These are phyloP conservation scores for Neoniphon sammara DNA, from an alignment of 2,797 vertebrate genomes.

Conservation along the genomic window DNA sequence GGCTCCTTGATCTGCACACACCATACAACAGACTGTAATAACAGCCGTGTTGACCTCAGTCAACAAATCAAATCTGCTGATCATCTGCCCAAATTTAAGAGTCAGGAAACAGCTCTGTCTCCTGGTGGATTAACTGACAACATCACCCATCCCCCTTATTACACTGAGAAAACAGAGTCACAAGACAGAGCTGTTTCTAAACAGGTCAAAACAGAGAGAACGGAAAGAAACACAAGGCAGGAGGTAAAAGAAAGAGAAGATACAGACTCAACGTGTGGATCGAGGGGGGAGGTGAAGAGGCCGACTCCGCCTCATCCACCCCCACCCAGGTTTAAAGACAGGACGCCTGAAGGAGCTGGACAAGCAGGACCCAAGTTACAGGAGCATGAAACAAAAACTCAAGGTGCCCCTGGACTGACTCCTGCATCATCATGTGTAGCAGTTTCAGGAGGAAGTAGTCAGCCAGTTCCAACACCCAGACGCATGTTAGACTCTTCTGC, in stretches of 20 bases:
- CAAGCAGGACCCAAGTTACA: not conserved
- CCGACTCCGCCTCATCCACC: constrained; percentile 3
- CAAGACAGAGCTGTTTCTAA: constrained; percentile 36
- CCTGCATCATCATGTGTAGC: not conserved
- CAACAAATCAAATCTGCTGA: constrained; percentile 6
- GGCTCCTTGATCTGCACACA: constrained; percentile 60
- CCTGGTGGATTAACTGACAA: constrained; percentile 35
- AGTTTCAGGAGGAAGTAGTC: constrained; percentile 21
- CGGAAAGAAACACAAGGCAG: not conserved
- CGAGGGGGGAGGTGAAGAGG: not conserved
- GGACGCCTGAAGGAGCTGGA: not conserved
- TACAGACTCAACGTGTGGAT: not conserved
- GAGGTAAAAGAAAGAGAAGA: constrained; percentile 9
- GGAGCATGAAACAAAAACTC: not conserved
- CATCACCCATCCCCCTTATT: constrained; percentile 56
- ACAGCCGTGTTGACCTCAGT: not conserved
- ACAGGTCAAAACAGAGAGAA: not conserved
- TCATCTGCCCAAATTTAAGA: not conserved
- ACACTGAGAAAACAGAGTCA: constrained; percentile 47
- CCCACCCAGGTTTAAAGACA: not conserved
- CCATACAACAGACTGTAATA: constrained; percentile 43
- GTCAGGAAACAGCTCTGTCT: constrained; percentile 43
- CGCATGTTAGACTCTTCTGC: constrained; percentile 5
- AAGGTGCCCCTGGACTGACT: not conserved
- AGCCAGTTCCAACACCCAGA: constrained; percentile 53